Conservation (phyloP, 2,888 invertebrate genomes). For the Eudasyphora cyanicolor region DNA sequence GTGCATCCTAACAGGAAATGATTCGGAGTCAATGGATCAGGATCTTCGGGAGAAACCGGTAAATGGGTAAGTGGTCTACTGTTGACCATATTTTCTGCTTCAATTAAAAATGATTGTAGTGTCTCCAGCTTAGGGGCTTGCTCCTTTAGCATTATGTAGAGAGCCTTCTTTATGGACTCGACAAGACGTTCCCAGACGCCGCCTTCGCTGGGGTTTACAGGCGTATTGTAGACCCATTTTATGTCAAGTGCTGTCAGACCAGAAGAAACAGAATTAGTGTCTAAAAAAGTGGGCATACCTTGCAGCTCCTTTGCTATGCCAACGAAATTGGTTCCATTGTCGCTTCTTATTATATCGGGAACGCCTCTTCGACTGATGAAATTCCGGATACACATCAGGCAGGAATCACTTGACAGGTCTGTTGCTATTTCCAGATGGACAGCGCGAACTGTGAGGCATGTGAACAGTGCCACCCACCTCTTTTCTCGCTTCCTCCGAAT, state of each 20-base stretch:
- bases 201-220: not conserved
- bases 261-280: not conserved
- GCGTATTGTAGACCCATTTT: not conserved
- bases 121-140: slow-evolving; percentile 44
- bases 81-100: slow-evolving; percentile 58
- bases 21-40: slow-evolving; percentile 49
- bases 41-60: slow-evolving; percentile 32
- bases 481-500: not conserved
- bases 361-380: slow-evolving; percentile 59
- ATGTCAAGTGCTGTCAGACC: not conserved
- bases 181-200: not conserved
- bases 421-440: not conserved
- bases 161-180: no score
- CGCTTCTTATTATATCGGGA: slow-evolving; percentile 53
- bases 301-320: slow-evolving; percentile 21
- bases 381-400: slow-evolving; percentile 48
- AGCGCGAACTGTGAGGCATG: not conserved
- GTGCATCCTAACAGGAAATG: slow-evolving; percentile 35
- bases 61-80: slow-evolving; percentile 52
- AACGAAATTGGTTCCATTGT: slow-evolving; percentile 53
- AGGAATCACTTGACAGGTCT: not conserved
- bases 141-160: slow-evolving; percentile 32
- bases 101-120: slow-evolving; percentile 32
- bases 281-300: not conserved
- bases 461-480: not conserved